Evolutionary conservation across 1,140 invertebrate species (phyloP), one percentile per base, ranked within the genome.

Genomic region (Euura saliciscinereae): DNA sequence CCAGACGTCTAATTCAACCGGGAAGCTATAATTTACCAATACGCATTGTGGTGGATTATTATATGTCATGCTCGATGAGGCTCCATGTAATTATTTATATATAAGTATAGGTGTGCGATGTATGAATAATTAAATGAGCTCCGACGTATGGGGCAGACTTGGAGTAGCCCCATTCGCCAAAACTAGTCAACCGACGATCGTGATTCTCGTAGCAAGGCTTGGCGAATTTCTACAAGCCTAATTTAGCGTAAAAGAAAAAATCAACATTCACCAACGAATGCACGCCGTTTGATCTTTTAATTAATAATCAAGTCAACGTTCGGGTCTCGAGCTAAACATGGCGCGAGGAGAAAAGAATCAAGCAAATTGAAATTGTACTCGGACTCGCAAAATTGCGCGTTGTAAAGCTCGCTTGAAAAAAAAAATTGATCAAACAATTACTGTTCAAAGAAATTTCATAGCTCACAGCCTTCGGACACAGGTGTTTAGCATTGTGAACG

Each of bases 161-260:
- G 28, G 28, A 59, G 51, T 59, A 59, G 13, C 51, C 51, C 13
- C 51, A 59, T 59, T 59, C 51, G 51, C 51, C 51, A 59, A 59
- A 59, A 59, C 13, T 28, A 28, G 28, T 59, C 51, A 8, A 59
- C 3, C 51, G 51, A 4, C 51, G 51, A 11, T 59, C 51, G 51
- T 59, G 3, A 59, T 59, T 59, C 51, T 8, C 3, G 3, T 11
- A n/a, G 3, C 51, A n/a, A 8, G 51, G 4, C 13, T 28, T 6
- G 10, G 51, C 51, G 51, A 59, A 59, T 59, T 59, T 59, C 51
- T 59, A 59, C 51, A 59, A n/a, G 51, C 51, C 51, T 11, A 59
- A 59, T 59, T 59, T n/a, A 59, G 51, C 6, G 51, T 3, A 11
- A 59, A 28, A 28, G 28, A 28, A 28, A 28, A 59, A 59, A 59